These are phyloP conservation scores for Anthopleura xanthogrammica DNA, from an alignment of 92 coral and sea anemone species.

Conservation along the genomic window DNA sequence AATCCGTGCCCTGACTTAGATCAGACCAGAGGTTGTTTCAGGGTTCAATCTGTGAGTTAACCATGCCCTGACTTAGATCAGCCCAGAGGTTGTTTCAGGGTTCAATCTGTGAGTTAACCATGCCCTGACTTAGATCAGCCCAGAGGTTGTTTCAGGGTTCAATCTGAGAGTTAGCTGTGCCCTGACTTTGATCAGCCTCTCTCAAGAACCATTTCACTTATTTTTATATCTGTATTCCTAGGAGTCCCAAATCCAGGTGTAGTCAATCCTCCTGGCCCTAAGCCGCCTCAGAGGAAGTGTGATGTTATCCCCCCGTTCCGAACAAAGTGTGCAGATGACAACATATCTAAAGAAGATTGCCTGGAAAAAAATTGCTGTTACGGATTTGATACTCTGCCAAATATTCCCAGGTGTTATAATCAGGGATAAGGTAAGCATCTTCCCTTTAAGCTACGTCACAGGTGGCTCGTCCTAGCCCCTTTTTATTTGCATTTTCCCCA, in stretches of 20 bases:
- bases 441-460: no score
- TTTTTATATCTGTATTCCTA: neutral
- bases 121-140: neutral
- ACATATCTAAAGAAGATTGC: slow-evolving; percentile 3
- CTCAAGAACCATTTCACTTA: neutral
- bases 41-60: no score
- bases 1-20: no score
- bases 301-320: neutral
- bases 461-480: no score
- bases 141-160: neutral
- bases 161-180: no score
- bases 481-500: no score
- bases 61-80: no score
- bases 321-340: neutral
- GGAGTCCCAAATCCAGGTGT: neutral
- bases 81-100: neutral
- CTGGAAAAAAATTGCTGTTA: neutral
- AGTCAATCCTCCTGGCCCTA: neutral
- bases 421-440: neutral
- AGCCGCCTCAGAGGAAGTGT: neutral
- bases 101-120: no score
- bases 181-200: neutral
- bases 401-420: neutral
- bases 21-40: no score
- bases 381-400: neutral